Conservation (phyloP, 2,797 vertebrate genomes). For the Cottoperca gobio region DNA sequence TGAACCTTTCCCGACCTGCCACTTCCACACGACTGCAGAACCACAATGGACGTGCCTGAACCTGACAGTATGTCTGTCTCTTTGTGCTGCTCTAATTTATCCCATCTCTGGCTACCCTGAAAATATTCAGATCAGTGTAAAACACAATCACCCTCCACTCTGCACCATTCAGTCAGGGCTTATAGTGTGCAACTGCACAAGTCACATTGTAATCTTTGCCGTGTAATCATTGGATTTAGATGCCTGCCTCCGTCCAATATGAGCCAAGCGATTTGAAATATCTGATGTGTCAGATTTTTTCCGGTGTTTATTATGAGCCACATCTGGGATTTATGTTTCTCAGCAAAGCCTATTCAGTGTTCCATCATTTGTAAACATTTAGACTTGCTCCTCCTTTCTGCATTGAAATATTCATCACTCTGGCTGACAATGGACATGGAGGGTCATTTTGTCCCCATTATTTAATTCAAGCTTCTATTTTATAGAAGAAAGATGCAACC, state of each 20-base stretch:
- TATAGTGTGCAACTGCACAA: constrained; percentile 67
- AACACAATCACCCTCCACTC: constrained; percentile 71
- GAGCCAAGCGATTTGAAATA: constrained; percentile 64
- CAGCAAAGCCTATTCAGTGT: constrained; percentile 35
- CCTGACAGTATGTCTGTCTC: constrained; percentile 65
- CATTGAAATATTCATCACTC: constrained; percentile 52
- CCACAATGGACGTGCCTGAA: constrained; percentile 33
- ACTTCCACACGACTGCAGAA: constrained; percentile 28
- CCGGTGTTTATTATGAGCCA: constrained; percentile 55
- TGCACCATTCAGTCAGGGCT: constrained; percentile 57
- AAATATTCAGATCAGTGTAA: constrained; percentile 77
- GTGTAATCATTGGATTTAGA: constrained; percentile 81
- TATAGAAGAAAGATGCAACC: constrained; percentile 20
- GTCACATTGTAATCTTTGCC: constrained; percentile 81
- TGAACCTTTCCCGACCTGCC: constrained; percentile 46
- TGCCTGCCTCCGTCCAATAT: constrained; percentile 35
- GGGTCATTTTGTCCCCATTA: constrained; percentile 10
- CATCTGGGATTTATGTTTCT: constrained; percentile 46
- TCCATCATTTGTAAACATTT: constrained; percentile 63
- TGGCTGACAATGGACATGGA: constrained; percentile 12
- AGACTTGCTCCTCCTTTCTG: constrained; percentile 35
- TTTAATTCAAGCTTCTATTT: constrained; percentile 18
- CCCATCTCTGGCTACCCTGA: constrained; percentile 58
- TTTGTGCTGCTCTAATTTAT: constrained; percentile 63
- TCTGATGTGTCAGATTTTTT: constrained; percentile 64